phyloP scores from a whole-genome alignment of 2,797 vertebrate genomes.

The Eulemur coronatus region DNA sequence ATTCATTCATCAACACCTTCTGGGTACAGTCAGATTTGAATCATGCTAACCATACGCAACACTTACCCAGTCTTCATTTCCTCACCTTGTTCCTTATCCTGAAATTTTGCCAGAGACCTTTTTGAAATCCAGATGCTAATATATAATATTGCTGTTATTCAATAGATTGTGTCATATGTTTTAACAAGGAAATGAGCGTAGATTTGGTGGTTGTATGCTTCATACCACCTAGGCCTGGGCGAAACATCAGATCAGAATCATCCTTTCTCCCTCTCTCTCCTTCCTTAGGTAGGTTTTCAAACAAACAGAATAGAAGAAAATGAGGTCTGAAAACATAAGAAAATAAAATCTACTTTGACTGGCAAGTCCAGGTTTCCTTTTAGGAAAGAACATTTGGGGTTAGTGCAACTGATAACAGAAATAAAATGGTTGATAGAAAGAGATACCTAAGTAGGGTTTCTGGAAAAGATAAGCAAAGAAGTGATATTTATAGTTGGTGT shows the following conservation, averaged over 20 bases:
- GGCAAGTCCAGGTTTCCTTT: constrained; percentile 3
- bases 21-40: constrained; percentile 49
- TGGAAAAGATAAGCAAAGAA: constrained; percentile 1
- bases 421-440: neutral
- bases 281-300: neutral
- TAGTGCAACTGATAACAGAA: neutral
- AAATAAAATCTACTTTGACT: constrained; percentile 20
- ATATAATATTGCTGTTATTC: constrained; percentile 36
- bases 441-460: neutral
- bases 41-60: neutral
- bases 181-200: constrained; percentile 61
- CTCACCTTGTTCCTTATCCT: constrained; percentile 19
- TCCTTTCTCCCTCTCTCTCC: neutral
- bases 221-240: neutral
- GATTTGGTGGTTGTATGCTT: neutral
- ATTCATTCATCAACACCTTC: constrained; percentile 30
- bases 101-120: constrained; percentile 46
- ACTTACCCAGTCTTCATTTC: neutral
- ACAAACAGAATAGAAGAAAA: neutral
- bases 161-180: constrained; percentile 38
- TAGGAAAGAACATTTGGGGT: neutral
- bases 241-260: neutral
- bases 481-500: neutral
- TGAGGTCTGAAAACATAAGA: neutral
- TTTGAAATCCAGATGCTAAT: constrained; percentile 35